Evolutionary conservation across 2,888 invertebrate genomes (phyloP).

Genomic region (Eristalis pertinax): DNA sequence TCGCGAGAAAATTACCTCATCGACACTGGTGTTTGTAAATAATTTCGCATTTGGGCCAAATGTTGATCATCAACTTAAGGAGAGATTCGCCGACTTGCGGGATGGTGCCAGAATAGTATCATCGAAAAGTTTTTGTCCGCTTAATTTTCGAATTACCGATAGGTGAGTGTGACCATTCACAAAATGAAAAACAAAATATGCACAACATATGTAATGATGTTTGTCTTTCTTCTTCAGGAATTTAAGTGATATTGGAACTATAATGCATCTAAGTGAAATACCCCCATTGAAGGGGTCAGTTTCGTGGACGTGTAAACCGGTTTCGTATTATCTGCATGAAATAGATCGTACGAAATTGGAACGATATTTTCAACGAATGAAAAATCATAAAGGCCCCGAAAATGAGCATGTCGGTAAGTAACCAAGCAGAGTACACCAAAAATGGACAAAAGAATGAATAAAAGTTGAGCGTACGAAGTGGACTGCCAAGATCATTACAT

Average conservation of each 20-base stretch:
- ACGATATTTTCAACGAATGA: slow-evolving; percentile 96
- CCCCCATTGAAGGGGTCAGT: slow-evolving; percentile 97
- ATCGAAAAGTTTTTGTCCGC: slow-evolving; percentile 99
- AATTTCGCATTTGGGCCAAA: slow-evolving; percentile 99
- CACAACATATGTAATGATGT: not conserved
- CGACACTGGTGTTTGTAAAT: slow-evolving; percentile 98
- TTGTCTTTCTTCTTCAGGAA: slow-evolving; percentile 84
- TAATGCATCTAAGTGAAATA: slow-evolving; percentile 99
- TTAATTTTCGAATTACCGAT: slow-evolving; percentile 98
- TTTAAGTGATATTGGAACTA: slow-evolving; percentile 98
- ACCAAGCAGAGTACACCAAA: slow-evolving; percentile 7
- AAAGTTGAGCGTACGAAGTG: slow-evolving; percentile 33
- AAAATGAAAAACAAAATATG: not conserved
- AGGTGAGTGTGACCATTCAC: slow-evolving; percentile 77
- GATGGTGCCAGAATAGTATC: slow-evolving; percentile 98
- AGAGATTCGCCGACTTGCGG: slow-evolving; percentile 96
- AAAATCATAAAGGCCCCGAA: slow-evolving; percentile 90
- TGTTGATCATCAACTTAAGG: slow-evolving; percentile 98
- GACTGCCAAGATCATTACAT: slow-evolving; percentile 60
- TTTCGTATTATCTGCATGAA: slow-evolving; percentile 98
- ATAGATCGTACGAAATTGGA: slow-evolving; percentile 98
- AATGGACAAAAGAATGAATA: slow-evolving; percentile 31
- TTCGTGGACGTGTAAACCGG: slow-evolving; percentile 99
- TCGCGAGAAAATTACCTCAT: slow-evolving; percentile 95
- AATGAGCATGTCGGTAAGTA: slow-evolving; percentile 80